Evolutionary conservation across 2,888 invertebrate species (phyloP).

Genomic region (Pachymerium ferrugineum): DNA sequence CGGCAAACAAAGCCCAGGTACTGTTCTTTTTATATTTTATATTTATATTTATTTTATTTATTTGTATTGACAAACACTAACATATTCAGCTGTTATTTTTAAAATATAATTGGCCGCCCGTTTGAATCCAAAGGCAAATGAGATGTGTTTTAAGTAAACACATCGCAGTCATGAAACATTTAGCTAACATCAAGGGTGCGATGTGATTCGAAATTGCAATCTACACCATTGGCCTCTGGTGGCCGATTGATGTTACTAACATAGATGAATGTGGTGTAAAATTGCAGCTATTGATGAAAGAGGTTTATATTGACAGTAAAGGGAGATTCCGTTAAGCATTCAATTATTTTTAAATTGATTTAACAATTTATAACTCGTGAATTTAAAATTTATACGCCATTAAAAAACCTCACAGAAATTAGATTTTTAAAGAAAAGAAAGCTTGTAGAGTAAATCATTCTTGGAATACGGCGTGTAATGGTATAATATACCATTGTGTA

Average conservation of each 20-base stretch:
- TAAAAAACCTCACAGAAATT: no score
- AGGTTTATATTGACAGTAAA: background rate
- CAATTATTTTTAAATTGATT: no score
- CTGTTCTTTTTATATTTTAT: background rate
- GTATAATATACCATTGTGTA: slow-evolving; percentile 22
- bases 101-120: background rate
- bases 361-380: no score
- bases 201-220: slow-evolving; percentile 1
- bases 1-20: slow-evolving; percentile 32
- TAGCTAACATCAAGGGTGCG: slow-evolving; percentile 5
- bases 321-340: no score
- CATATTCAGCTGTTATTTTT: background rate
- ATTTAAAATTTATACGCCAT: no score
- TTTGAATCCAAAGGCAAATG: background rate
- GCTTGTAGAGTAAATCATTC: background rate
- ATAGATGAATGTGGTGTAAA: no score
- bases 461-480: background rate
- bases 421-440: background rate
- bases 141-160: slow-evolving; percentile 23
- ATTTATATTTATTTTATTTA: background rate
- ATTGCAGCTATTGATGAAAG: background rate
- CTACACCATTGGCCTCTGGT: slow-evolving; percentile 23
- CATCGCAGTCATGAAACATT: slow-evolving; percentile 22
- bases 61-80: background rate
- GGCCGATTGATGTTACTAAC: background rate